Conservation (phyloP, 2,113 vertebrate genomes). For the Malurus elegans region DNA sequence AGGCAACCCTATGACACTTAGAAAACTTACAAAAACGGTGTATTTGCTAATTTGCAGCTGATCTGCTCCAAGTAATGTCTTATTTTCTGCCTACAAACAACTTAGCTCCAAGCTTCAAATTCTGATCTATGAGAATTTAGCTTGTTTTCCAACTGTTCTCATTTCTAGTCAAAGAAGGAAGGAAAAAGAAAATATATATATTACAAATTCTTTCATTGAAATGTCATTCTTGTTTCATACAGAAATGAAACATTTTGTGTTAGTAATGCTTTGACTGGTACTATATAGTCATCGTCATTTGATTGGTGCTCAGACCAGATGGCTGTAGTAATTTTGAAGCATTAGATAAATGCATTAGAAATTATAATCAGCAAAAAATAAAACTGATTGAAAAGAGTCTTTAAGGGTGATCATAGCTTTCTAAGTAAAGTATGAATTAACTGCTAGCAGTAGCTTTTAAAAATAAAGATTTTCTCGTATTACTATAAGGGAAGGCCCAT, state of each 20-base stretch:
- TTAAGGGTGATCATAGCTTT: not conserved
- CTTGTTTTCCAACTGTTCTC: not conserved
- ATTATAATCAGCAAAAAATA: not conserved
- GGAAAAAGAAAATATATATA: not conserved
- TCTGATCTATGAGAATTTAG: not conserved
- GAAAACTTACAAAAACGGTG: not conserved
- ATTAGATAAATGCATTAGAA: not conserved
- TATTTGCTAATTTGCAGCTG: not conserved
- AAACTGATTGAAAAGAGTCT: not conserved
- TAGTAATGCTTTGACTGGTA: not conserved
- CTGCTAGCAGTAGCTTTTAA: not conserved
- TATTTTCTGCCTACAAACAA: not conserved
- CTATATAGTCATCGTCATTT: not conserved
- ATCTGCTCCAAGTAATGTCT: not conserved
- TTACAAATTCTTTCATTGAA: not conserved
- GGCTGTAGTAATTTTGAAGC: not conserved
- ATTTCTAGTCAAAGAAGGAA: not conserved
- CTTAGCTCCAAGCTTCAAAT: not conserved
- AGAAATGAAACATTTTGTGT: not conserved
- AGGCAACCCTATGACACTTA: not conserved
- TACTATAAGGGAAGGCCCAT: not conserved
- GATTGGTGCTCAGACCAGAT: not conserved
- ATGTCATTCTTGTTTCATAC: not conserved
- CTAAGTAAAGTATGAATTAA: not conserved
- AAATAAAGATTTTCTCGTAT: not conserved